A percentile compares a stretch with the other conserved stretches of the same genome.
These are phyloP conservation scores for Acanthis flammea DNA, from an alignment of 2,797 vertebrate genomes.

Conservation along the genomic window DNA sequence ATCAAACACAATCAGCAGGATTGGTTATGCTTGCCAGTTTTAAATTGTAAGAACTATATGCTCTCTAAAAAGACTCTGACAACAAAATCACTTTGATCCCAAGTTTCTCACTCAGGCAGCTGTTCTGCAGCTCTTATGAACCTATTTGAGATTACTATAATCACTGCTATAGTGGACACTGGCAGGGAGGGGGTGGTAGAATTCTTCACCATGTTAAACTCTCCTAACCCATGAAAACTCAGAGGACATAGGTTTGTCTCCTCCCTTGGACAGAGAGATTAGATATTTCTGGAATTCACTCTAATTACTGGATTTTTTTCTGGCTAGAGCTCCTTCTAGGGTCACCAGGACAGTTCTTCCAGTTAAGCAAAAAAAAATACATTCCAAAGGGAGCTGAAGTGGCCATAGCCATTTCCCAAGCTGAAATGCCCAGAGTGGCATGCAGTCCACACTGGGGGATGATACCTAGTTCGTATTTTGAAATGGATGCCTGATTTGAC, in stretches of 20 bases:
- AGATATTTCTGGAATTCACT: background rate
- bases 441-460: background rate
- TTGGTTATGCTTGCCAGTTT: background rate
- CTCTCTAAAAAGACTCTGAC: background rate
- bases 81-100: background rate
- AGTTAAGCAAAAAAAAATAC: background rate
- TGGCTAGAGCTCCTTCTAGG: background rate
- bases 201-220: background rate
- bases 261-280: background rate
- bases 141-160: background rate
- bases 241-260: background rate
- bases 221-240: background rate
- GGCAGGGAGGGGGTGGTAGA: rapidly evolving
- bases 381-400: background rate
- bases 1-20: background rate
- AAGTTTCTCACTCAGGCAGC: background rate
- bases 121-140: background rate
- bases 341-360: background rate
- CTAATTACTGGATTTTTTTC: background rate
- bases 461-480: background rate
- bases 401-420: background rate
- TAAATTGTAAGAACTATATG: background rate
- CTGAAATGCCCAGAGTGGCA: background rate
- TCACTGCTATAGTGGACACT: background rate
- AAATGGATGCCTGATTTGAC: constrained; percentile 47